Base-by-base conservation (phyloP, 2,888 invertebrate species). In the Lordiphosa fenestrarum region DNA sequence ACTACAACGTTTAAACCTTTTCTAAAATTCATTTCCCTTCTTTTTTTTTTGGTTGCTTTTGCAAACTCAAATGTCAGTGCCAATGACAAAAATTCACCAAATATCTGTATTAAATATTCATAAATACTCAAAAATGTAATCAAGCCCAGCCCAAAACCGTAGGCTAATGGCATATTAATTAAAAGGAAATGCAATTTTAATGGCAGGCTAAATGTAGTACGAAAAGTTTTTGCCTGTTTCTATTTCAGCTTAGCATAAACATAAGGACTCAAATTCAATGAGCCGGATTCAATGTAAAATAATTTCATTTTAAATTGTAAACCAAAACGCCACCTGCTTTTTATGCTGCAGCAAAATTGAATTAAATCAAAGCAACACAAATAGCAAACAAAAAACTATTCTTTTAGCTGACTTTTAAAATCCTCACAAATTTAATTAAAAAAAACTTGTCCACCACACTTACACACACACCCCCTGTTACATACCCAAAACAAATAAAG, bases 401-500 rank as follows among this genome's bases (percentile, higher is more conserved):
- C 52, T 48, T 48, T 36, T 41, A 39, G 30, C 62, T 80, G 80
- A 69, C 78, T 78, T 78, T 78, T 83, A 73, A 78, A 78, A 83
- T 68, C 69, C 71, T 65, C 71, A 71, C 71, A 83, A 71, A 75
- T 78, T 78, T 80, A 78, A 83, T 78, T 78, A 72, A 66, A 78
- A 78, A 78, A 78, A 65, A 66, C 52, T 54, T 52, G 52, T 33
- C 53, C 54, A 40, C 53, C 47, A 46, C 60, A 23, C 39, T 39
- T 48, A 37, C 25, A 15, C 42, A 9, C 59, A 47, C 40, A 56
- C 39, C 47, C 35, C n/a, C n/a, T 30, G 13, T 39, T 49, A 6
- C 37, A 51, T 15, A 13, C 40, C 40, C 25, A 56, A 61, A 50
- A 62, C 71, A 73, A 73, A 73, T 66, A 73, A 66, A 64, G 71